Evolutionary conservation across 2,113 vertebrate species (phyloP), one percentile per base, ranked within the genome.

Genomic region (Vulpes vulpes): DNA sequence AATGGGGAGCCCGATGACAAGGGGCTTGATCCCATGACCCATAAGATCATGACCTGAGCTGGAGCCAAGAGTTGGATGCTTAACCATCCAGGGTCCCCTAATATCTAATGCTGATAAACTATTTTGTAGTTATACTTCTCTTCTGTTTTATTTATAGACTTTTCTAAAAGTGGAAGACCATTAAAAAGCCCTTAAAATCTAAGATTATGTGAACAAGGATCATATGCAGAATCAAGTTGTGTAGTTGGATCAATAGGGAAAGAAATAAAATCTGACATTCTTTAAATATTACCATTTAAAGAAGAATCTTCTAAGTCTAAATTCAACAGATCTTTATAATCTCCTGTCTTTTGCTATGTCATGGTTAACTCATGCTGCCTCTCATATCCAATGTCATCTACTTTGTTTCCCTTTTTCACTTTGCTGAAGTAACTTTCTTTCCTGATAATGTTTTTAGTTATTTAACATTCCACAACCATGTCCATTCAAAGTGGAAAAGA

Each of bases 161-260:
- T 91, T 49, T 43, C 25, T 62, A 73, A 65, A 76, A 94, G 17
- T 78, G 35, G 8, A 84, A 79, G 16, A 30, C 12, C 25, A 49
- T 60, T 62, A 88, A 74, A 65, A 1, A 90, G 43, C 5, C 74
- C 43, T 93, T 81, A 95, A 96, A 67, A 86, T 87, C n/a, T 62
- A 38, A 49, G 49, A 55, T 5, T 14, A 65, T 23, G 11, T 84
- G 73, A 71, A 71, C 27, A 89, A 84, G 60, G 49, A 89, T 35
- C 23, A n/a, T 84, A 8, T 23, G 11, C 16, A 80, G 30, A 84
- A 79, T 85, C 32, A 35, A 64, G 65, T 11, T 79, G 15, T 73
- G 14, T 6, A 7, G 53, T 30, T 78, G 23, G 2, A n/a, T 27
- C 38, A 55, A 25, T 25, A 69, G 3, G n/a, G 53, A 64, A 86